phyloP scores from a whole-genome alignment of 2,888 invertebrate species.

The Diplazon laetatorius region DNA sequence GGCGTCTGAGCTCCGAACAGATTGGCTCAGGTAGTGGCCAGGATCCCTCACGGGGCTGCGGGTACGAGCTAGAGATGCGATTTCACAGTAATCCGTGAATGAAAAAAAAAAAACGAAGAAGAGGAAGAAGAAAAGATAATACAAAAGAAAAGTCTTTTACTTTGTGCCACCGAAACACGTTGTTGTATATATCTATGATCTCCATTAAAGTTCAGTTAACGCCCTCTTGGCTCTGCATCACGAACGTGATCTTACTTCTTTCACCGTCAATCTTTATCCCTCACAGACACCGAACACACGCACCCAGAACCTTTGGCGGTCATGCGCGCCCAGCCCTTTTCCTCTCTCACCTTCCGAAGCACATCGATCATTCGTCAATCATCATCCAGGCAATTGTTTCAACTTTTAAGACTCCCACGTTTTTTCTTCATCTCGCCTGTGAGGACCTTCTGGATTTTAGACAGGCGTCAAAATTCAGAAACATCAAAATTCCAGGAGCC shows the following conservation, averaged over 20 bases:
- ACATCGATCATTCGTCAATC: neutral
- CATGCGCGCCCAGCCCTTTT: conserved; percentile 44
- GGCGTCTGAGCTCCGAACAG: conserved; percentile 27
- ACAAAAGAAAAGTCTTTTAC: conserved; percentile 80
- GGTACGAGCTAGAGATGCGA: conserved; percentile 78
- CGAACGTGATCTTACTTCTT: conserved; percentile 25
- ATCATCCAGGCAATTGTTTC: too few relatives aligned
- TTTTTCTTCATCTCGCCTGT: too few relatives aligned
- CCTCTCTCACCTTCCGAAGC: conserved; percentile 1
- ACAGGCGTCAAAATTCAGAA: too few relatives aligned
- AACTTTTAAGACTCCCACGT: too few relatives aligned
- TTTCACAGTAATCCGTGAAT: conserved; percentile 81
- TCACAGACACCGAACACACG: conserved; percentile 25
- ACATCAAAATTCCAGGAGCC: too few relatives aligned
- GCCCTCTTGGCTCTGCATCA: conserved; percentile 77
- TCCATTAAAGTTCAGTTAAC: conserved; percentile 82
- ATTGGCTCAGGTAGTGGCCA: conserved; percentile 65
- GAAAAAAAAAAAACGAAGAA: too few relatives aligned
- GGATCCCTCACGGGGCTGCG: conserved; percentile 29
- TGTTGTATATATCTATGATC: conserved; percentile 81
- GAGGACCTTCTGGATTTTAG: too few relatives aligned
- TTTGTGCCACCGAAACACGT: conserved; percentile 72
- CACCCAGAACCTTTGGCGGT: neutral
- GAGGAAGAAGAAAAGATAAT: too few relatives aligned
- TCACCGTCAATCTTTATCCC: conserved; percentile 48